Evolutionary conservation across 2,113 vertebrate genomes (phyloP).

Genomic region (Chiloscyllium plagiosum): DNA sequence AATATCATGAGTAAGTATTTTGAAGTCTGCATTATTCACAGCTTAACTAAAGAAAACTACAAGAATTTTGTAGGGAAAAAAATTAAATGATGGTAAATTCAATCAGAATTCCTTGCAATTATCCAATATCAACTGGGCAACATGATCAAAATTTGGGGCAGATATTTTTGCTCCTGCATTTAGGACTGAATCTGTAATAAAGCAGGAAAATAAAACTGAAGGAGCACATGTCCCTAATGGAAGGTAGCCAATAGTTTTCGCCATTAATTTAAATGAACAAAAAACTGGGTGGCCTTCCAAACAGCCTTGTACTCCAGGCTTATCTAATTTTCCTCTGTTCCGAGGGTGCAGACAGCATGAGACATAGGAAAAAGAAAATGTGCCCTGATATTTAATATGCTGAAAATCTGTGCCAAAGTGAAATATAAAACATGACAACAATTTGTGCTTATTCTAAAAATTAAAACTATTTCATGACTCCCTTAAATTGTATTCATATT

Average conservation of each 20-base stretch:
- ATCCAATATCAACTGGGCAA: background rate
- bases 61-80: background rate
- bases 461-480: background rate
- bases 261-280: background rate
- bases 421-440: background rate
- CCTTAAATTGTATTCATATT: background rate
- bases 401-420: background rate
- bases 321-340: background rate
- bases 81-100: background rate
- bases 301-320: background rate
- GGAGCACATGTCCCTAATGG: background rate
- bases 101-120: background rate
- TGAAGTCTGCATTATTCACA: background rate
- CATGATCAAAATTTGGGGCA: background rate
- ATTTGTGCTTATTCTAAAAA: background rate
- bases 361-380: background rate
- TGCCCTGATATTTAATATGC: background rate
- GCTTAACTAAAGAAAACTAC: background rate
- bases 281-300: background rate
- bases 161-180: background rate
- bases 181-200: background rate
- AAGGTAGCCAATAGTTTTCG: background rate
- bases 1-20: background rate
- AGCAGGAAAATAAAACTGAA: background rate
- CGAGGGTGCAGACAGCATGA: background rate